Evolutionary conservation across 92 coral and sea anemone species (phyloP).

Genomic region (Parazoanthus swiftii): DNA sequence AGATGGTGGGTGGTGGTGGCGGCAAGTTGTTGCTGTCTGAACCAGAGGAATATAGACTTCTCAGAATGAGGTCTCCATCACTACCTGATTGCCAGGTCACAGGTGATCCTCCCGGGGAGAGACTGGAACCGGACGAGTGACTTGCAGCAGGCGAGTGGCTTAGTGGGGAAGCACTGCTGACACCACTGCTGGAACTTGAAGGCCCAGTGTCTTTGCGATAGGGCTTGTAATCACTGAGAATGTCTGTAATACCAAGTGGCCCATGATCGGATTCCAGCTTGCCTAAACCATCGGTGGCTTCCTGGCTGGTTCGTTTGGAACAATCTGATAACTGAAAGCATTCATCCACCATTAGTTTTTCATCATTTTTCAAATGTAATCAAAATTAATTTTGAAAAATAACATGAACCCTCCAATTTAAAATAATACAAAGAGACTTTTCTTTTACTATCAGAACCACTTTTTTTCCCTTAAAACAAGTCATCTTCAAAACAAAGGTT

Average conservation of each 20-base stretch:
- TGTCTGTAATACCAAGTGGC: constrained; percentile 38
- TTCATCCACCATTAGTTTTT: background rate
- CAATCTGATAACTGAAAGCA: constrained; percentile 18
- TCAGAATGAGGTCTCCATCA: constrained; percentile 61
- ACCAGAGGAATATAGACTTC: constrained; percentile 14
- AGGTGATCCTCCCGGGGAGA: constrained; percentile 63
- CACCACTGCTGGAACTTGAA: constrained; percentile 91
- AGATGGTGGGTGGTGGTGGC: constrained; percentile 24
- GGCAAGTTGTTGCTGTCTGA: constrained; percentile 29
- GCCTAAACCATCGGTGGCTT: constrained; percentile 25
- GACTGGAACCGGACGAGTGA: constrained; percentile 73
- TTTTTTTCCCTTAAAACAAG: no score
- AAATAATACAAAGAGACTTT: no score
- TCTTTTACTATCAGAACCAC: no score
- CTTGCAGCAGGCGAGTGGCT: constrained; percentile 95
- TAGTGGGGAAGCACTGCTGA: constrained; percentile 95
- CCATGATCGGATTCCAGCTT: constrained; percentile 13
- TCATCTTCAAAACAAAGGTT: no score
- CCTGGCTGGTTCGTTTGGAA: constrained; percentile 24
- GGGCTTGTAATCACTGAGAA: constrained; percentile 46
- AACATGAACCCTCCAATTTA: no score
- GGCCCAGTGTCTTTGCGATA: constrained; percentile 69
- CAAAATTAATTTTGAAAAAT: no score
- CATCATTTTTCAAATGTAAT: no score
- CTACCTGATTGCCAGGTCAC: constrained; percentile 74